phyloP scores from a whole-genome alignment of 2,888 invertebrate genomes.

The Byasa hedistus region DNA sequence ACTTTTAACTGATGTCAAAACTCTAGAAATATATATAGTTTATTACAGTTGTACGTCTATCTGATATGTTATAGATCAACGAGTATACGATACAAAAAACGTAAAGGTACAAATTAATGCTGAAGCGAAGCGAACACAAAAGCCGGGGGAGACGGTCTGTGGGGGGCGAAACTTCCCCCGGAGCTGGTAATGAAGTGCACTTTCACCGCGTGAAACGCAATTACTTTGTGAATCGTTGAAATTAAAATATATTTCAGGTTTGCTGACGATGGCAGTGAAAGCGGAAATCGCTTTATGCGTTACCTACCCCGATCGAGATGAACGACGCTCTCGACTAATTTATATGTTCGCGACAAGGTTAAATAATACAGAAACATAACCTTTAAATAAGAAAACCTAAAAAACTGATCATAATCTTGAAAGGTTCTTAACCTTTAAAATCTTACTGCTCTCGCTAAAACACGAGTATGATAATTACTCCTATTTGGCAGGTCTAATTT shows the following conservation, averaged over 20 bases:
- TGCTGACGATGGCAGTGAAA: constrained; percentile 20
- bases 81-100: too few species aligned
- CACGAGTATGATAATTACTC: too few species aligned
- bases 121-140: constrained; percentile 28
- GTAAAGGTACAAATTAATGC: constrained; percentile 42
- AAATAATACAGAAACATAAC: not conserved
- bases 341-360: not conserved
- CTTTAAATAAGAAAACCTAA: too few species aligned
- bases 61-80: too few species aligned
- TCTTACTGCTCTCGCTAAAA: too few species aligned
- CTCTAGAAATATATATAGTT: too few species aligned
- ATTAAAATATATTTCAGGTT: constrained; percentile 36
- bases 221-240: constrained; percentile 32
- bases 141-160: not conserved
- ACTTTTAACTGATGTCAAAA: too few species aligned
- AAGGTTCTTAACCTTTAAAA: too few species aligned
- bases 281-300: constrained; percentile 1
- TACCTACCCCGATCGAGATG: not conserved
- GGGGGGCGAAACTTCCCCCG: constrained; percentile 22
- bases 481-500: too few species aligned
- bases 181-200: constrained; percentile 31
- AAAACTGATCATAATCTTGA: too few species aligned
- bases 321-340: not conserved
- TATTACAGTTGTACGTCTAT: too few species aligned
- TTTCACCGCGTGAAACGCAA: constrained; percentile 34